Conservation (phyloP, 2,797 vertebrate genomes). For the Podarcis lilfordi region DNA sequence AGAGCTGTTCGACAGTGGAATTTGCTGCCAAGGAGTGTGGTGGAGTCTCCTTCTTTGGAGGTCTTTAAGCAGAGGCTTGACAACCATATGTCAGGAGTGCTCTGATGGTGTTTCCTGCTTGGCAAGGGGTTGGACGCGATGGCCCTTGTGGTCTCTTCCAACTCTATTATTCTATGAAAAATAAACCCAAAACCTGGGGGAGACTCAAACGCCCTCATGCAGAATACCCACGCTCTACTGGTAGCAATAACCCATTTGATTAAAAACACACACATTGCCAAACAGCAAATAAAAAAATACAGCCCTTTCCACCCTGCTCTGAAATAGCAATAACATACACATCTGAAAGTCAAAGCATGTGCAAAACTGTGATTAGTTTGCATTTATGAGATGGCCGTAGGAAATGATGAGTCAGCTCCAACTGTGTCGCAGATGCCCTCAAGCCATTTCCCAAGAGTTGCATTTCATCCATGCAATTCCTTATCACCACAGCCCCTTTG, state of each 20-base stretch:
- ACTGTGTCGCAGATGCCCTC: not conserved
- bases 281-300: not conserved
- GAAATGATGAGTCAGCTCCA: not conserved
- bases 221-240: not conserved
- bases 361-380: not conserved
- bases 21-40: too few relatives aligned
- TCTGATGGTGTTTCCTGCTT: too few relatives aligned
- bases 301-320: not conserved
- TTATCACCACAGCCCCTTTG: not conserved
- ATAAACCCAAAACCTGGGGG: not conserved
- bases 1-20: too few relatives aligned
- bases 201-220: not conserved
- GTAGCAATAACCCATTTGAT: not conserved
- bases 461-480: not conserved
- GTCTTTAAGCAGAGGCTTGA: too few relatives aligned
- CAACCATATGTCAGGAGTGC: too few relatives aligned
- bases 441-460: not conserved
- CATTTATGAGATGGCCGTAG: not conserved
- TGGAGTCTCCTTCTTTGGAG: too few relatives aligned
- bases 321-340: not conserved
- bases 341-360: not conserved
- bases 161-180: not conserved
- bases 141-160: too few relatives aligned
- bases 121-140: too few relatives aligned
- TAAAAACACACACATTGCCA: not conserved